Base-by-base conservation (phyloP, 2,113 vertebrate species). In the Colius striatus region DNA sequence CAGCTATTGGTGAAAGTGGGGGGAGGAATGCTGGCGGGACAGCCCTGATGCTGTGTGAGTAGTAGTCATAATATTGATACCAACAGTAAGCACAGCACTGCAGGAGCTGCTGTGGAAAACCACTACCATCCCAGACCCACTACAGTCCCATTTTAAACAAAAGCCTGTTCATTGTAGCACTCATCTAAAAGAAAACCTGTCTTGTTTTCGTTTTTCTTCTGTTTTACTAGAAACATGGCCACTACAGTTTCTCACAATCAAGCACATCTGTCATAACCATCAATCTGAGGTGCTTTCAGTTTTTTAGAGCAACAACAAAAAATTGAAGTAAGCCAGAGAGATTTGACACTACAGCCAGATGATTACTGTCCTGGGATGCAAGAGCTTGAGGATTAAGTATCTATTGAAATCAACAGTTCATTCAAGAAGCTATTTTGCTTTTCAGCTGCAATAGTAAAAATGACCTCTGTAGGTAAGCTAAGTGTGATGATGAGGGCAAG, bases 381-480 rank as follows among this genome's bases (percentile, higher is more conserved):
- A 88, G 47, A 60, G 48, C 27, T n/a, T 82, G 38, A 27, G 43
- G 66, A 90, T 88, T 79, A 88, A 74, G 13, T 47, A 63, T n/a
- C 67, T 63, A 5, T 36, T 88, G 34, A 88, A 82, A 90, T 75
- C 79, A 92, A 84, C 36, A 41, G 50, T 13, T 71, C 16, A 45
- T 81, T 71, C 53, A 90, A 94, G n/a, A 78, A 95, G 67, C 27
- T 71, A 14, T 75, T 88, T 87, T 75, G 57, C 43, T 88, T 94
- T 94, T 63, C 71, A 82, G 30, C 16, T 51, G 48, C n/a, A 1
- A 5, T 71, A 79, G 85, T 90, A 85, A 88, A 88, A 83, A 85
- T 77, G 2, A 78, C 48, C 23, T 90, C 21, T 22, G 26, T 58
- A 23, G 43, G 43, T 88, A 88, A 75, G 84, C 32, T 50, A 77